Evolutionary conservation across 2,888 invertebrate species (phyloP).

Genomic region (Trachelus tabidus): DNA sequence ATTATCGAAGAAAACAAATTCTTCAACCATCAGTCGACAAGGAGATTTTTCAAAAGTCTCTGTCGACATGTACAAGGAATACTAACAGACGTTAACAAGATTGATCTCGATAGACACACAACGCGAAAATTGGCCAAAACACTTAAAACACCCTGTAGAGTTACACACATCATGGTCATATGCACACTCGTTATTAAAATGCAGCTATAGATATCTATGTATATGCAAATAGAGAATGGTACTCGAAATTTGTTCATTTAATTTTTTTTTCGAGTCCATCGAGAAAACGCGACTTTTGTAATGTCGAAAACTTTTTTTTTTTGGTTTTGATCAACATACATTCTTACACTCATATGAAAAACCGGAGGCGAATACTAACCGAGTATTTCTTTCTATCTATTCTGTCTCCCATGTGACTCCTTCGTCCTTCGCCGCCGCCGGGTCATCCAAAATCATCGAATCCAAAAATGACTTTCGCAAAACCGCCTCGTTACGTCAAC

Average conservation of each 20-base stretch:
- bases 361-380: constrained; percentile 40
- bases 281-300: neutral
- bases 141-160: too few species aligned
- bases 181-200: too few species aligned
- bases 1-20: too few species aligned
- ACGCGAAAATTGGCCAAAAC: constrained; percentile 55
- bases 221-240: too few species aligned
- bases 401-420: constrained; percentile 51
- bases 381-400: constrained; percentile 54
- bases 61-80: neutral
- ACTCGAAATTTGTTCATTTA: too few species aligned
- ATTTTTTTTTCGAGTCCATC: neutral
- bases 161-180: too few species aligned
- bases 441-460: constrained; percentile 30
- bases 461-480: constrained; percentile 1
- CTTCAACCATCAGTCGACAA: too few species aligned
- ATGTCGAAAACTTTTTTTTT: too few species aligned
- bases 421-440: constrained; percentile 42
- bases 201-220: too few species aligned
- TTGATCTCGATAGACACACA: constrained; percentile 55
- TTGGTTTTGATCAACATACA: too few species aligned
- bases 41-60: too few species aligned
- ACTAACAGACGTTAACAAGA: neutral
- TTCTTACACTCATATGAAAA: too few species aligned
- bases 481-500: neutral